Evolutionary conservation across 1,140 invertebrate genomes (phyloP).

Genomic region (Phthorimaea operculella): DNA sequence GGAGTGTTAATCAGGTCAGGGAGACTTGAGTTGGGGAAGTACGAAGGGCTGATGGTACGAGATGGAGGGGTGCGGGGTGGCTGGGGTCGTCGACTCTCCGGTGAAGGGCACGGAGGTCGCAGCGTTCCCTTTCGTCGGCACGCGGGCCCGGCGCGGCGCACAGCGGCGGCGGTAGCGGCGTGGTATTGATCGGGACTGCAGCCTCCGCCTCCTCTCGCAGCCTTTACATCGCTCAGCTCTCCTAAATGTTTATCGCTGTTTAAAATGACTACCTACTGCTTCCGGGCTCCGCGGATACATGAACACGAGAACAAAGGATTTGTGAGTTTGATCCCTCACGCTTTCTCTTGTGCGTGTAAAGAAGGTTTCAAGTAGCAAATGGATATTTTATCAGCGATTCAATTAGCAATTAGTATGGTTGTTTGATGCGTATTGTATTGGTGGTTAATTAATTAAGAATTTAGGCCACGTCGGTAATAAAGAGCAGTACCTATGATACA

Average conservation of each 20-base stretch:
- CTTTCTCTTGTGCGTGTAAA: too few species aligned
- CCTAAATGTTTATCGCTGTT: conserved; percentile 16
- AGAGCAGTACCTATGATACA: too few species aligned
- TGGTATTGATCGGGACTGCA: conserved; percentile 38
- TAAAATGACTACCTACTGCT: conserved; percentile 6
- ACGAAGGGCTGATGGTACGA: conserved; percentile 25
- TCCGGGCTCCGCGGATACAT: too few species aligned
- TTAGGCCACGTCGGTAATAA: too few species aligned
- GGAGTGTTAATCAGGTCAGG: conserved; percentile 47
- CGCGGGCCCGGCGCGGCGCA: conserved; percentile 20
- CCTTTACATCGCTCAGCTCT: neutral
- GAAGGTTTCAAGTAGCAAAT: too few species aligned
- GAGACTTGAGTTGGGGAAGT: conserved; percentile 39
- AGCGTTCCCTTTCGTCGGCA: conserved; percentile 60
- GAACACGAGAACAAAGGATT: too few species aligned
- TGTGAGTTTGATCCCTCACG: too few species aligned
- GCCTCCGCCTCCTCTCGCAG: conserved; percentile 33
- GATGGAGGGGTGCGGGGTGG: conserved; percentile 18
- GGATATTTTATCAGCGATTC: too few species aligned
- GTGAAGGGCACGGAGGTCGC: conserved; percentile 62
- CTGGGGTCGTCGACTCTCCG: conserved; percentile 57
- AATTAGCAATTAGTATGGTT: too few species aligned
- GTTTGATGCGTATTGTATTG: too few species aligned
- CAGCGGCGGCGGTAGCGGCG: conserved; percentile 21
- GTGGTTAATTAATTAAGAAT: too few species aligned